These are phyloP conservation scores for Contarinia nasturtii DNA, from an alignment of 1,140 invertebrate genomes.

Conservation along the genomic window DNA sequence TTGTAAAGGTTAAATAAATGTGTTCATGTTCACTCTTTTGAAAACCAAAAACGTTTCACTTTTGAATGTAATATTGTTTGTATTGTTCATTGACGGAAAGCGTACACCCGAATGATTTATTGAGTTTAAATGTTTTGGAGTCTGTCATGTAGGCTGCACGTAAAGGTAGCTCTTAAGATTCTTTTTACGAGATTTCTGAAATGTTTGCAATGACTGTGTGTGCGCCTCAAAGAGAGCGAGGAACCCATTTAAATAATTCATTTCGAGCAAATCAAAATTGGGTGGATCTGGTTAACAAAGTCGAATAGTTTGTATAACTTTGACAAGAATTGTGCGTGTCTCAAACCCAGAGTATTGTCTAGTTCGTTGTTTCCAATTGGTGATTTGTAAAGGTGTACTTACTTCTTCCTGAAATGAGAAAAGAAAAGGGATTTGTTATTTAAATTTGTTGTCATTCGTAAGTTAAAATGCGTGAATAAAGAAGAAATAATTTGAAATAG, in stretches of 20 bases:
- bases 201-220: neutral
- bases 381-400: conserved; percentile 10
- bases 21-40: no score
- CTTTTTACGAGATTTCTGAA: neutral
- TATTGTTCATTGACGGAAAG: neutral
- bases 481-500: no score
- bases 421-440: conserved; percentile 3
- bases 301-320: neutral
- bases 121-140: neutral
- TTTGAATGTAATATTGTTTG: neutral
- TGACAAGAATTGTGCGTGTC: neutral
- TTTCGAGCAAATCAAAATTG: neutral
- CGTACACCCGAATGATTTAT: neutral
- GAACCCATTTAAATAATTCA: no score
- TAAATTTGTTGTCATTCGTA: neutral
- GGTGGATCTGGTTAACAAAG: no score
- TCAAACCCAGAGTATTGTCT: no score
- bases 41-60: no score
- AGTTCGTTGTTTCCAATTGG: no score
- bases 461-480: no score
- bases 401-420: conserved; percentile 23
- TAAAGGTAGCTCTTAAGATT: no score
- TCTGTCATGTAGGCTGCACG: neutral
- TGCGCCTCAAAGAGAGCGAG: neutral
- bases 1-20: no score